Evolutionary conservation across 2,797 vertebrate species (phyloP).

Genomic region (Hylomyscus alleni): DNA sequence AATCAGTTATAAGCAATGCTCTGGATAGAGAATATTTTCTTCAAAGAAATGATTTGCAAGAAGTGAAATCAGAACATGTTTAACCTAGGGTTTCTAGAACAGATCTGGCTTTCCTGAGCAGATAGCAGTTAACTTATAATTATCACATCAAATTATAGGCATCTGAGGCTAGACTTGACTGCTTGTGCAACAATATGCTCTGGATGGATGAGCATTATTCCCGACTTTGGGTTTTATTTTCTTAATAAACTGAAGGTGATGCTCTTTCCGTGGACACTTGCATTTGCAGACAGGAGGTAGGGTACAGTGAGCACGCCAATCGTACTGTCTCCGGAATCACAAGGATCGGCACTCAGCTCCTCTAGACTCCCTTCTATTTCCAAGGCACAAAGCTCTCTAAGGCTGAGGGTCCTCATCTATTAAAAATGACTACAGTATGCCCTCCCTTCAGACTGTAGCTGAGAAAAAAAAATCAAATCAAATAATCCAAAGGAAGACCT

Average conservation of each 20-base stretch:
- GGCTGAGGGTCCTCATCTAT: not conserved
- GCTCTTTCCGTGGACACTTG: not conserved
- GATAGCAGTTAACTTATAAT: conserved; percentile 52
- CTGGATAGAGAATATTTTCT: conserved; percentile 4
- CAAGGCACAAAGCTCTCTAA: conserved; percentile 23
- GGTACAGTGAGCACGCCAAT: not conserved
- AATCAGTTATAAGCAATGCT: conserved; percentile 11
- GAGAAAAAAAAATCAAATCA: conserved; percentile 24
- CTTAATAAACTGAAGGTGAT: not conserved
- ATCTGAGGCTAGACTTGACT: not conserved
- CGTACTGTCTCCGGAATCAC: not conserved
- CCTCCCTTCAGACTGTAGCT: not conserved
- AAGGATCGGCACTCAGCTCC: not conserved
- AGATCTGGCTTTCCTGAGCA: conserved; percentile 32
- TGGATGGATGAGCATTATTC: not conserved
- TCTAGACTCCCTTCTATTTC: not conserved
- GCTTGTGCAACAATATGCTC: conserved; percentile 6
- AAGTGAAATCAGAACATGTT: conserved; percentile 9
- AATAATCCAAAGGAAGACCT: conserved; percentile 11
- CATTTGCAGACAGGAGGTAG: not conserved
- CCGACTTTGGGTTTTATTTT: conserved; percentile 2
- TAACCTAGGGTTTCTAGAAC: conserved; percentile 23
- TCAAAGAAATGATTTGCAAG: conserved; percentile 44
- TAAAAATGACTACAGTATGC: not conserved
- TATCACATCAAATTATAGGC: not conserved